A percentile compares a stretch with the other conserved stretches of the same genome.
Evolutionary conservation across 2,888 invertebrate species (phyloP).

Genomic region (Hipparchia semele): DNA sequence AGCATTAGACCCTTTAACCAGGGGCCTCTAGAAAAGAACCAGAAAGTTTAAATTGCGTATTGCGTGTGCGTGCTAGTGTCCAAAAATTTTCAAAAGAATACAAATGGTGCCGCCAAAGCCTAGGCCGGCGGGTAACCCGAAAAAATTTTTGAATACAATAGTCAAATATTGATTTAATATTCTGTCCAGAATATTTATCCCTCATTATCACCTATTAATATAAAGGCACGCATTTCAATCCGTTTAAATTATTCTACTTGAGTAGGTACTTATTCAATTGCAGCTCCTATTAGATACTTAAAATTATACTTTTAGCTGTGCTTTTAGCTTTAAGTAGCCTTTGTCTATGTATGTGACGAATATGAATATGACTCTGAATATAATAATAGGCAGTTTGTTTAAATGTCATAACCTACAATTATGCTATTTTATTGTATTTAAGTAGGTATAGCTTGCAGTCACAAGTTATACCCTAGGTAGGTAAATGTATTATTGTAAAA

Average conservation of each 20-base stretch:
- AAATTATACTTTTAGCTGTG: too few relatives aligned
- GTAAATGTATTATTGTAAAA: too few relatives aligned
- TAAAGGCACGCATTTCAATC: background rate
- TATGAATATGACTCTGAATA: background rate
- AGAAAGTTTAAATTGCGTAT: too few relatives aligned
- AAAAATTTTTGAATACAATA: constrained; percentile 13
- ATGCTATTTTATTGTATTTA: constrained; percentile 11
- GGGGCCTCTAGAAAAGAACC: too few relatives aligned
- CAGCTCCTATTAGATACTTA: background rate
- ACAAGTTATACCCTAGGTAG: background rate
- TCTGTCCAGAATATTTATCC: constrained; percentile 6
- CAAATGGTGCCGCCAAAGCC: background rate
- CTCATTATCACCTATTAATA: constrained; percentile 7
- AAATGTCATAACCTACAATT: background rate
- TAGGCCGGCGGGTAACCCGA: background rate
- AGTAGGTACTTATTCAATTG: background rate
- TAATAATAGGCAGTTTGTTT: constrained; percentile 9
- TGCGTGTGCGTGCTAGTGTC: background rate
- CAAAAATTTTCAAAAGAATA: background rate
- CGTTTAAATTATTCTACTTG: background rate
- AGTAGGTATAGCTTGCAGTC: constrained; percentile 2
- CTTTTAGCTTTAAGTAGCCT: background rate
- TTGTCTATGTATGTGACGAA: constrained; percentile 3
- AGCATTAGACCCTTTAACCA: too few relatives aligned
- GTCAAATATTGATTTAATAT: background rate